These are phyloP conservation scores for Sebastes itinus DNA, from an alignment of 2,797 vertebrate genomes.

Conservation along the genomic window DNA sequence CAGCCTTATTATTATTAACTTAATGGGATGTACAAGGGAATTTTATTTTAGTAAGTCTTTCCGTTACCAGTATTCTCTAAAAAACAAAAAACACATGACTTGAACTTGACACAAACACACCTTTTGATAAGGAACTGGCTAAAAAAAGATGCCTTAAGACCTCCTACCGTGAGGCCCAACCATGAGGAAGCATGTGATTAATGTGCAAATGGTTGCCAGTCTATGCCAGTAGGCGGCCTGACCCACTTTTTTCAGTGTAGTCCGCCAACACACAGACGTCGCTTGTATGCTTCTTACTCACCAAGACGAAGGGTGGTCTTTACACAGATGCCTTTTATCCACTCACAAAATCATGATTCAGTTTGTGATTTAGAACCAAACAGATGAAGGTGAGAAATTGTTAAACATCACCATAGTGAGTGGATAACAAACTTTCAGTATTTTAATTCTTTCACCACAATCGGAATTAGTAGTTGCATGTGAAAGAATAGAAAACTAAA, in stretches of 20 bases:
- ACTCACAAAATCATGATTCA: neutral
- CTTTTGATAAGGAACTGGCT: conserved; percentile 21
- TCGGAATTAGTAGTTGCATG: neutral
- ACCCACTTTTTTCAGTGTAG: conserved; percentile 56
- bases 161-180: neutral
- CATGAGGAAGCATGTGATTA: conserved; percentile 61
- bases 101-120: conserved; percentile 21
- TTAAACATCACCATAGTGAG: neutral
- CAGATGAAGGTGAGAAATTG: neutral
- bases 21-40: neutral
- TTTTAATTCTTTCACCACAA: neutral
- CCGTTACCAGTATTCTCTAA: neutral
- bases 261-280: conserved; percentile 15
- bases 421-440: neutral
- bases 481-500: neutral
- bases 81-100: neutral
- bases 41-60: neutral
- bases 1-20: neutral
- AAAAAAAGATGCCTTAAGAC: conserved; percentile 12
- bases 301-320: neutral
- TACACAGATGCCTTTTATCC: neutral
- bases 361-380: neutral
- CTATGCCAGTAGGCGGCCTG: conserved; percentile 34
- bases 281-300: conserved; percentile 19
- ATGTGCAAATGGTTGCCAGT: conserved; percentile 36